These are phyloP conservation scores for Hydrotaea diabolus DNA, from an alignment of 2,888 invertebrate species.

Conservation along the genomic window DNA sequence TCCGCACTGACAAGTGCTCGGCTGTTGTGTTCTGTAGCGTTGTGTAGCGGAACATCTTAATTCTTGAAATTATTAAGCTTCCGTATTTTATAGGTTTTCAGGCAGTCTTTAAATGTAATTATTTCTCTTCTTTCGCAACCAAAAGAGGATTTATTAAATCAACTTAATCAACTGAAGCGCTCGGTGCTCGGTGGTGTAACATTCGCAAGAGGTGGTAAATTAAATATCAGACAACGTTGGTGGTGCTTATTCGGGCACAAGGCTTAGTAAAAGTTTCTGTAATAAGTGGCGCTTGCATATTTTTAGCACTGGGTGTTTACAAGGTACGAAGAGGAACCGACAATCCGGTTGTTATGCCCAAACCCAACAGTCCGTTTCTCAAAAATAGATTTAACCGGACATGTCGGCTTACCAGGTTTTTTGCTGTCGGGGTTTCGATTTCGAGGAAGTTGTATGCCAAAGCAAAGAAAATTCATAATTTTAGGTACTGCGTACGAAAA, in stretches of 20 bases:
- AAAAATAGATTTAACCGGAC: no score
- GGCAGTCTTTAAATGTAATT: conserved; percentile 58
- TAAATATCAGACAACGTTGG: conserved; percentile 5
- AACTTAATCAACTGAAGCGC: conserved; percentile 51
- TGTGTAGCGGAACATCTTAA: conserved; percentile 21
- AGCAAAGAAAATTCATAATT: no score
- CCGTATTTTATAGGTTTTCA: conserved; percentile 53
- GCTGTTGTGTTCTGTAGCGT: not conserved
- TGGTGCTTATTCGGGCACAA: not conserved
- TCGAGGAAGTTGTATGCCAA: no score
- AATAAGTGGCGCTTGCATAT: no score
- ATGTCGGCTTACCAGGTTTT: no score
- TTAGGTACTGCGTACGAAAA: no score
- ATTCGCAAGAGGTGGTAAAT: conserved; percentile 17
- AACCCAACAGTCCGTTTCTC: no score
- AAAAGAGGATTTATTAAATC: conserved; percentile 53
- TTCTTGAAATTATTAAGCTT: conserved; percentile 44
- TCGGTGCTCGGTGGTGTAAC: conserved; percentile 2
- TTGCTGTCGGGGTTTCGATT: no score
- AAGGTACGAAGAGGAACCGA: no score
- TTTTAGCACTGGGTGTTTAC: no score
- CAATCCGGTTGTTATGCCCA: no score
- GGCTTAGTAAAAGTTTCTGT: not conserved
- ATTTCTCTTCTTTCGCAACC: conserved; percentile 41
- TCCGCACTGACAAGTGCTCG: conserved; percentile 44